phyloP scores from a whole-genome alignment of 2,888 invertebrate genomes.

The Meloe dianella region DNA sequence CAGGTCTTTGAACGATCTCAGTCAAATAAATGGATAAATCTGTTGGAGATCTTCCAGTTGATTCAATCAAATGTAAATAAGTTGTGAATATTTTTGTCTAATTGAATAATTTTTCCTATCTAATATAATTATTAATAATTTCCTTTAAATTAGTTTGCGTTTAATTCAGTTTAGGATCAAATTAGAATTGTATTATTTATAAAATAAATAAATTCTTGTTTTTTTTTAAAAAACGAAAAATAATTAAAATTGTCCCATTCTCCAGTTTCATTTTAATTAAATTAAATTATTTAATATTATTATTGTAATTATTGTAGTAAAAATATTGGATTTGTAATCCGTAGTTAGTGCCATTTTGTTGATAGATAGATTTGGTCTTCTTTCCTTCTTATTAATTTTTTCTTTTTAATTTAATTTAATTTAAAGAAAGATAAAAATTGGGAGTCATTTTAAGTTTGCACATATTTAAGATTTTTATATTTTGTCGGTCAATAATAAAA shows the following conservation, averaged over 20 bases:
- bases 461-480: slow-evolving; percentile 53
- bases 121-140: slow-evolving; percentile 25
- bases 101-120: slow-evolving; percentile 24
- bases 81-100: slow-evolving; percentile 39
- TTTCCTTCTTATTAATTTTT: too few relatives aligned
- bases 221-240: slow-evolving; percentile 25
- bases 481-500: slow-evolving; percentile 43
- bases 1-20: slow-evolving; percentile 48
- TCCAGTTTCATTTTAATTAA: slow-evolving; percentile 28
- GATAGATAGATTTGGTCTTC: slow-evolving; percentile 43
- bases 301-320: slow-evolving; percentile 29
- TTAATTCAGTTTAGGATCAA: slow-evolving; percentile 9
- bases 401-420: slow-evolving; percentile 31
- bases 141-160: slow-evolving; percentile 14
- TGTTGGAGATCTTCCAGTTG: slow-evolving; percentile 34
- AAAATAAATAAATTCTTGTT: slow-evolving; percentile 37
- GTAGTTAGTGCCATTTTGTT: slow-evolving; percentile 52
- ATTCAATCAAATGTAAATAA: slow-evolving; percentile 30
- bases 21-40: slow-evolving; percentile 39
- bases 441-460: slow-evolving; percentile 49
- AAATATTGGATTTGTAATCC: slow-evolving; percentile 39
- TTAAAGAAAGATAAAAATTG: slow-evolving; percentile 19
- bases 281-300: slow-evolving; percentile 31
- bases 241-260: not conserved
- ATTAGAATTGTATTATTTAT: slow-evolving; percentile 38